Base-by-base conservation (phyloP, 2,797 vertebrate genomes). In the Chaetophractus vellerosus region DNA sequence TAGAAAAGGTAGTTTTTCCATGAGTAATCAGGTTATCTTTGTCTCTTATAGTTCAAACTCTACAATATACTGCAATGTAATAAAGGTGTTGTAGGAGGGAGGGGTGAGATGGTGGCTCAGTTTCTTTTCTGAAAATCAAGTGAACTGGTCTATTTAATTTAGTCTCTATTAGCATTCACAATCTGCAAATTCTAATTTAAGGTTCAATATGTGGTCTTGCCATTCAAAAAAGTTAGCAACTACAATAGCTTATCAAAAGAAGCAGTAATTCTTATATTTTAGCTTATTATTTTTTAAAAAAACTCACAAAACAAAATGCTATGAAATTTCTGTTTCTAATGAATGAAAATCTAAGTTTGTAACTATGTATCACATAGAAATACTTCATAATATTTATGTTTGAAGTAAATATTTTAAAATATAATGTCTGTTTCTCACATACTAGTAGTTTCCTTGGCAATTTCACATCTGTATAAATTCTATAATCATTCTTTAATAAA, bases 391-490 rank as follows among this genome's bases (percentile, higher is more conserved):
- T 66, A n/a, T 21, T 24, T 66, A 41, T 19, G 48, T 69, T 57
- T 92, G 61, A 90, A 80, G 61, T 31, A 66, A 75, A 91, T 38
- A n/a, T 63, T 57, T 66, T 9, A 59, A 26, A 75, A 92, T 59
- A 91, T 0, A 79, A n/a, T 21, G 3, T 0, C 24, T 18, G 6
- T n/a, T 92, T 80, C 55, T 50, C n/a, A 92, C 81, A 92, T 19
- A 72, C 83, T 93, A n/a, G 66, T 45, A 71, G 18, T 81, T 78
- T 33, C 57, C 28, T 84, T 91, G 36, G 38, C 64, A 93, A 94
- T 75, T 82, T n/a, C 41, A 82, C n/a, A 74, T 72, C 19, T 96
- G 9, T 31, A 91, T 93, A 91, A 83, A 69, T 33, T 76, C 88
- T 81, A 84, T 2, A 63, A 87, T 48, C 36, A 36, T 24, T 81